phyloP scores from a whole-genome alignment of 2,113 vertebrate genomes.

The Caracal caracal region DNA sequence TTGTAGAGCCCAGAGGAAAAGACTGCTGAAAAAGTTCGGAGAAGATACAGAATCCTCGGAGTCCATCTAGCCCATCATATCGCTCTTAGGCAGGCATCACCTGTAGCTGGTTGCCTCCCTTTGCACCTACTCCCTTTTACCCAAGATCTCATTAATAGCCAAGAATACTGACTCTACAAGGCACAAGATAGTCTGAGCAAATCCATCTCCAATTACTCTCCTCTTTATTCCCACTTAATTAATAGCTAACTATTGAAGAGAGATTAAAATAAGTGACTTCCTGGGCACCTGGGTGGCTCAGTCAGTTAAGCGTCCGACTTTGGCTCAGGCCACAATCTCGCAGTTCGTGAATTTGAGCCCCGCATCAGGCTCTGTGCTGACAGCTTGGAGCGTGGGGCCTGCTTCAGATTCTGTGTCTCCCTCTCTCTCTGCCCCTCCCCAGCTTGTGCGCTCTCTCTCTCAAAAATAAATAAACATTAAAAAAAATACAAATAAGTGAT shows the following conservation, averaged over 20 bases:
- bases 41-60: background rate
- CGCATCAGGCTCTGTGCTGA: too few species aligned
- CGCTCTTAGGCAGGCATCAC: background rate
- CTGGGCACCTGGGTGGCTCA: too few species aligned
- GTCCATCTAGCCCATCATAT: background rate
- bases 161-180: constrained; percentile 56
- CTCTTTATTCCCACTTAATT: constrained; percentile 53
- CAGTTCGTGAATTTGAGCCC: too few species aligned
- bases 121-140: constrained; percentile 49
- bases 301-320: too few species aligned
- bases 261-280: constrained; percentile 72
- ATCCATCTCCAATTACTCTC: constrained; percentile 60
- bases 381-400: too few species aligned
- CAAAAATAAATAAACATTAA: too few species aligned
- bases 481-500: constrained; percentile 61
- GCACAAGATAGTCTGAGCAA: constrained; percentile 46
- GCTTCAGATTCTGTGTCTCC: too few species aligned
- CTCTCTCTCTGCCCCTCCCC: too few species aligned
- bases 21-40: background rate
- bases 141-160: constrained; percentile 31
- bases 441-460: too few species aligned
- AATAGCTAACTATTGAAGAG: constrained; percentile 65
- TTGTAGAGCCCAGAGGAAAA: background rate
- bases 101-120: background rate
- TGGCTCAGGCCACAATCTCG: too few species aligned